Conservation (phyloP, 1,140 invertebrate genomes). For the Nylanderia fulva region DNA sequence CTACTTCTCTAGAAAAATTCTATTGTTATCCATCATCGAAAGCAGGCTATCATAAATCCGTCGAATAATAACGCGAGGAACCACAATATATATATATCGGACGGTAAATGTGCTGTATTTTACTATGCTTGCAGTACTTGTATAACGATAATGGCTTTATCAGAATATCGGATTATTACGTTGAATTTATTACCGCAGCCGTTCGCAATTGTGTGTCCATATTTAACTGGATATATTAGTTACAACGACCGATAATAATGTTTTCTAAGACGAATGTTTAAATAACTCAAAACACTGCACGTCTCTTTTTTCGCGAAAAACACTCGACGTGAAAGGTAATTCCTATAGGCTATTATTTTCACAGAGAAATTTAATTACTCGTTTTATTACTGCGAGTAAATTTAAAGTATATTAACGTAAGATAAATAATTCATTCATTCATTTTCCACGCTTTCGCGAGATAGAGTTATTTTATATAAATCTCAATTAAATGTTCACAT, state of each 20-base stretch:
- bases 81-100: conserved; percentile 38
- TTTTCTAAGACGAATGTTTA: conserved; percentile 12
- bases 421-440: not conserved
- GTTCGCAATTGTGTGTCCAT: conserved; percentile 3
- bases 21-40: conserved; percentile 52
- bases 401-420: not conserved
- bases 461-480: not conserved
- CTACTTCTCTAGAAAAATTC: conserved; percentile 35
- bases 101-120: conserved; percentile 44
- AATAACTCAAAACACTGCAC: not conserved
- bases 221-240: conserved; percentile 42
- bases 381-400: not conserved
- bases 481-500: not conserved
- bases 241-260: not conserved
- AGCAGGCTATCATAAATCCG: conserved; percentile 31
- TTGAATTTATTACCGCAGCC: conserved; percentile 53
- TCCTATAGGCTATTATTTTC: not conserved
- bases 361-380: not conserved
- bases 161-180: conserved; percentile 38
- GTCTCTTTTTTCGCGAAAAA: not conserved
- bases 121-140: conserved; percentile 37
- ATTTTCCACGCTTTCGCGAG: not conserved
- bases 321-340: not conserved
- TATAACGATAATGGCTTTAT: conserved; percentile 37
- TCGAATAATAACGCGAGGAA: conserved; percentile 39